A percentile compares a stretch with the other conserved stretches of the same genome.
Conservation (phyloP, 2,888 invertebrate genomes). For the Ecdyonurus torrentis region DNA sequence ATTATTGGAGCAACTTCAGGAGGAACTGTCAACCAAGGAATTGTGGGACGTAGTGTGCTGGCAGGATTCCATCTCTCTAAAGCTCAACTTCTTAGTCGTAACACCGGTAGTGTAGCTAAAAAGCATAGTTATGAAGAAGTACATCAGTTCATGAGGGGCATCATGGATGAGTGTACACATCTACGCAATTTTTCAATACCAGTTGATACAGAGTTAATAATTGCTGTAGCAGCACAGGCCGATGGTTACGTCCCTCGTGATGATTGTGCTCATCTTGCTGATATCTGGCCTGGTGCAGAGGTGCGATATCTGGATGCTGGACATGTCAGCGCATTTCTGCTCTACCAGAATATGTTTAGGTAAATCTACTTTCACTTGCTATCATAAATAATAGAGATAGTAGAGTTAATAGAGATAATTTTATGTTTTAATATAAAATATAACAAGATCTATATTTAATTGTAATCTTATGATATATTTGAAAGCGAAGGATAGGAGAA, state of each 20-base stretch:
- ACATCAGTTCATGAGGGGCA: conserved; percentile 84
- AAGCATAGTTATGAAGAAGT: conserved; percentile 37
- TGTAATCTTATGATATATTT: too few species aligned
- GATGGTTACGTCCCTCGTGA: conserved; percentile 82
- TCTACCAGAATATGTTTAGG: conserved; percentile 79
- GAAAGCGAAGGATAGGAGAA: too few species aligned
- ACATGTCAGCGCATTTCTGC: conserved; percentile 76
- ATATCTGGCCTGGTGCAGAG: conserved; percentile 88
- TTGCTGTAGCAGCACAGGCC: conserved; percentile 74
- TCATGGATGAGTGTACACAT: conserved; percentile 99
- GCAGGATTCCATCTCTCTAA: conserved; percentile 10
- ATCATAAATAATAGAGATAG: background rate
- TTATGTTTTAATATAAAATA: background rate
- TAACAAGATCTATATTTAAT: background rate
- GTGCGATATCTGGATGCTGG: conserved; percentile 76
- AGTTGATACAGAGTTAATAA: conserved; percentile 75
- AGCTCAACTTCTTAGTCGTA: conserved; percentile 6
- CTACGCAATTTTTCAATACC: conserved; percentile 75
- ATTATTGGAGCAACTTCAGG: background rate
- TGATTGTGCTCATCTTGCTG: conserved; percentile 61
- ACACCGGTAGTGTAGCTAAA: background rate
- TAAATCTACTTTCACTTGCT: conserved; percentile 22
- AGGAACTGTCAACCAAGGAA: background rate
- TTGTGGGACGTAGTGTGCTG: background rate
- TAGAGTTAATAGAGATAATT: conserved; percentile 8